Base-by-base conservation (phyloP, 1,140 invertebrate species). In the Cotesia vestalis region DNA sequence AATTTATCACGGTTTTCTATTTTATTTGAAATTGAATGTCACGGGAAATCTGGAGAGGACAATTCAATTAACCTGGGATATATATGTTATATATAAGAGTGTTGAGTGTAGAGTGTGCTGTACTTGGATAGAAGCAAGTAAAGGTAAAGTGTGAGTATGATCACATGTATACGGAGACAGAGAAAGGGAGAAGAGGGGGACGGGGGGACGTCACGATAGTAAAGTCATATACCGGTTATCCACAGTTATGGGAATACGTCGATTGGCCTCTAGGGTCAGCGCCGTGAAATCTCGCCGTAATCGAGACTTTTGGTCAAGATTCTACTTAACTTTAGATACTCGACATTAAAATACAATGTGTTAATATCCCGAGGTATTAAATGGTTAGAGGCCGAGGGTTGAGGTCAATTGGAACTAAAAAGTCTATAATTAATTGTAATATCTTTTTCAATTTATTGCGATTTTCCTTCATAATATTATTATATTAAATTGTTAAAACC, bases 41-140 rank as follows among this genome's bases (percentile, higher is more conserved):
- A 67, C 11, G 64, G 46, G 46, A 17, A 66, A 66, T 55, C 46
- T 66, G 40, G 9, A n/a, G 35, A 55, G 66, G 66, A 67, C 66
- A 57, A 55, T 67, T 67, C 66, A 67, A 67, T 67, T 67, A 67
- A 67, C 66, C 66, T 27, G 51, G 4, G 11, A 4, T 38, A 20
- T 57, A 57, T 4, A 14, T 57, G 5, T 3, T 57, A 17, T 57
- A 14, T 57, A 17, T 6, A 17, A 14, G 4, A 4, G 6, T 2
- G n/a, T 57, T 57, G 4, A 14, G 17, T 46, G 40, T 46, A 27
- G 27, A 27, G 27, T 27, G 27, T 27, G 27, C 27, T 27, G 27
- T 27, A 27, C 27, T 27, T 27, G 27, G 27, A 27, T 27, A 27
- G 27, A 27, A 27, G 27, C 27, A 27, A 27, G 27, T 27, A 27